These are phyloP conservation scores for Agapostemon virescens DNA, from an alignment of 2,888 invertebrate species.

Conservation along the genomic window DNA sequence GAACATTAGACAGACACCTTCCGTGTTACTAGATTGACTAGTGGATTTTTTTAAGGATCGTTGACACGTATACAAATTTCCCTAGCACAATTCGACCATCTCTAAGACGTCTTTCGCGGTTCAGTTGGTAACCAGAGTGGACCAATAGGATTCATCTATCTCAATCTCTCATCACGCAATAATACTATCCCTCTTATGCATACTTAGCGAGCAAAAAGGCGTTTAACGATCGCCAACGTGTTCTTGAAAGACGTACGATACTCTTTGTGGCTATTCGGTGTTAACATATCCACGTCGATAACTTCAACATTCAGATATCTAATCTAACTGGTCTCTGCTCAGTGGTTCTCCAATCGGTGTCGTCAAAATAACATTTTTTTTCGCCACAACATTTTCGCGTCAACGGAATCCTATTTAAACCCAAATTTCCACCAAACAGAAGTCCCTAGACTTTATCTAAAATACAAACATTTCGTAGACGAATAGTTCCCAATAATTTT, in stretches of 20 bases:
- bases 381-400: neutral
- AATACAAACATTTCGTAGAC: neutral
- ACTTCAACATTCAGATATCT: constrained; percentile 35
- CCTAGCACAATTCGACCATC: neutral
- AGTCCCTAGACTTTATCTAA: neutral
- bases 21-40: too few species aligned
- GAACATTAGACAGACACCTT: too few species aligned
- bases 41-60: neutral
- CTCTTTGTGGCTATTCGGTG: constrained; percentile 24
- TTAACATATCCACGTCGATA: constrained; percentile 30
- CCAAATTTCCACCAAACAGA: neutral
- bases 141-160: constrained; percentile 15
- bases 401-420: neutral
- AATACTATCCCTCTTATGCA: constrained; percentile 15
- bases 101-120: neutral
- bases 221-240: constrained; percentile 23
- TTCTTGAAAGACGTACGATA: constrained; percentile 30
- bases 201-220: constrained; percentile 1
- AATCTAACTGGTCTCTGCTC: constrained; percentile 19
- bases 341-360: constrained; percentile 17
- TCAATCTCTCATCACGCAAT: constrained; percentile 18
- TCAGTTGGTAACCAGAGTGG: neutral
- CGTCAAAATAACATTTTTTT: neutral
- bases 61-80: neutral
- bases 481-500: neutral